Conservation (phyloP, 2,888 invertebrate genomes). For the Acanthosepion pharaonis region DNA sequence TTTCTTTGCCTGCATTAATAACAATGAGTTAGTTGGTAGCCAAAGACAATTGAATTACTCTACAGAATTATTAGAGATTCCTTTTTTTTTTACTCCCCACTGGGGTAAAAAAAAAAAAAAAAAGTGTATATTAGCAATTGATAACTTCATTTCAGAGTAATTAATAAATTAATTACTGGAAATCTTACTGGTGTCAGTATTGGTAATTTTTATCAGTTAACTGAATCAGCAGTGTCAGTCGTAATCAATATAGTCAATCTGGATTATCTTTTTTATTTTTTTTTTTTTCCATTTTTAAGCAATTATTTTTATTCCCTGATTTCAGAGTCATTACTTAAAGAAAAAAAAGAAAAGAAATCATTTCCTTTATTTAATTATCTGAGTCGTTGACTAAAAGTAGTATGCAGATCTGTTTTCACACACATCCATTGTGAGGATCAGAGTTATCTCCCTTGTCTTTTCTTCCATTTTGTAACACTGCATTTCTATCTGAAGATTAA, state of each 20-base stretch:
- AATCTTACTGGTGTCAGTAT: constrained; percentile 2
- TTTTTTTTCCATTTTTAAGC: neutral
- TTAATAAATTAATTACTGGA: constrained; percentile 6
- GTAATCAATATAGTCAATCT: neutral
- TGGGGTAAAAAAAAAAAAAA: neutral
- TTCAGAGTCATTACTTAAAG: neutral
- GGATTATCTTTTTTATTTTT: neutral
- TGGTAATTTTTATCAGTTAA: neutral
- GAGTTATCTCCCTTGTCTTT: neutral
- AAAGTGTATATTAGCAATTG: neutral
- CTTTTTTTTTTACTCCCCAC: no score
- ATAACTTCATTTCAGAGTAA: constrained; percentile 15
- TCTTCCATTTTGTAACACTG: neutral
- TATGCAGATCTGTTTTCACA: neutral
- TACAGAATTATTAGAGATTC: neutral
- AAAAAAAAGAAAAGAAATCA: neutral
- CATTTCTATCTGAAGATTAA: no score
- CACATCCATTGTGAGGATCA: neutral
- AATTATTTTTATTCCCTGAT: neutral
- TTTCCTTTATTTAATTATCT: neutral
- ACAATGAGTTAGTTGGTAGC: neutral
- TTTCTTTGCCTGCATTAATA: neutral
- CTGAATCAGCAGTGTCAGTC: neutral
- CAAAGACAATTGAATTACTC: neutral
- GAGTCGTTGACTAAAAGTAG: neutral